Percentiles rank a stretch among this genome's conserved stretches.
Conservation (phyloP, 1,140 invertebrate genomes). For the Monochamus saltuarius region DNA sequence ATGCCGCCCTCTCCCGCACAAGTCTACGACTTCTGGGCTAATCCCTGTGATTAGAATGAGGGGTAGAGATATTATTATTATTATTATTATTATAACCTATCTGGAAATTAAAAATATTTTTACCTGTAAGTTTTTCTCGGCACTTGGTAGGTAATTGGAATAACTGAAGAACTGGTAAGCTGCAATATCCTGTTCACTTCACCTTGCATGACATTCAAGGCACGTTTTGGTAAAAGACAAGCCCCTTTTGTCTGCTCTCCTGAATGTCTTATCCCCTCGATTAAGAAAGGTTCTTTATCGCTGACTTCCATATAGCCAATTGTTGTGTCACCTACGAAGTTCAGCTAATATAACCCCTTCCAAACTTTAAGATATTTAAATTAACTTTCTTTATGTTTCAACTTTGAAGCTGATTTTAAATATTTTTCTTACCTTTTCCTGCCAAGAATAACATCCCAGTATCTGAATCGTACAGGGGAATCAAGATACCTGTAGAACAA, state of each 20-base stretch:
- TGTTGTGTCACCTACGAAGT: slow-evolving; percentile 68
- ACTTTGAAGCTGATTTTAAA: no score
- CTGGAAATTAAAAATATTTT: not conserved
- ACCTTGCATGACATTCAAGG: slow-evolving; percentile 90
- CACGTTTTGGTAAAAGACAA: slow-evolving; percentile 87
- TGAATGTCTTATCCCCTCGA: slow-evolving; percentile 77
- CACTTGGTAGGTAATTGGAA: slow-evolving; percentile 92
- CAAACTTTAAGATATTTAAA: no score
- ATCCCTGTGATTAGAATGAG: no score
- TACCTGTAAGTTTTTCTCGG: slow-evolving; percentile 70
- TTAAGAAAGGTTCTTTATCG: slow-evolving; percentile 80
- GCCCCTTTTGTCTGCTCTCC: slow-evolving; percentile 91
- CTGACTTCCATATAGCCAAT: slow-evolving; percentile 84
- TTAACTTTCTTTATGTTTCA: no score
- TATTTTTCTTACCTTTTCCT: slow-evolving; percentile 76
- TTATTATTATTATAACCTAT: no score
- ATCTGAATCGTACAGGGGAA: slow-evolving; percentile 87
- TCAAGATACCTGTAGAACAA: slow-evolving; percentile 87
- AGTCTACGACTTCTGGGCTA: no score
- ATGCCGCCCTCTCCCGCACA: no score
- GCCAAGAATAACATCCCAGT: slow-evolving; percentile 92
- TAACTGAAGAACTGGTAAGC: slow-evolving; percentile 79
- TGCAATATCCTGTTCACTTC: slow-evolving; percentile 90
- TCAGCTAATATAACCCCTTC: not conserved
- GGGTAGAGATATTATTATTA: no score